Conservation (phyloP, 2,888 invertebrate species). For the Dasysyrphus tricinctus region DNA sequence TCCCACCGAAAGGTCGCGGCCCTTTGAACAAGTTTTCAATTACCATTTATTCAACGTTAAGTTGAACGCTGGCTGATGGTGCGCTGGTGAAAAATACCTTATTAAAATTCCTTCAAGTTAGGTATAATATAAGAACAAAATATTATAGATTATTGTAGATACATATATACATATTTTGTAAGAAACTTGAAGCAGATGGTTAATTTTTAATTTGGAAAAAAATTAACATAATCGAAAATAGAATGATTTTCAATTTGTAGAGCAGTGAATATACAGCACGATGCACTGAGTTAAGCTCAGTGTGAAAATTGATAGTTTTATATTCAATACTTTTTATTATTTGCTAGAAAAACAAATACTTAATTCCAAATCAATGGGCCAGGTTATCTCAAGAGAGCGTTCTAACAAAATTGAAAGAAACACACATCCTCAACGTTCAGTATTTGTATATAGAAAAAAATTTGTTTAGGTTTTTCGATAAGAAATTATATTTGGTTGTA, state of each 20-base stretch:
- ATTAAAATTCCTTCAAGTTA: background rate
- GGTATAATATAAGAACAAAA: background rate
- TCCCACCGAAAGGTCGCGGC: conserved; percentile 41
- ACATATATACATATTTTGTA: background rate
- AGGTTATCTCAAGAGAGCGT: too few relatives aligned
- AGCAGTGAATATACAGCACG: background rate
- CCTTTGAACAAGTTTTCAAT: conserved; percentile 38
- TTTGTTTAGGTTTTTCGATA: too few relatives aligned
- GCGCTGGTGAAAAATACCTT: background rate
- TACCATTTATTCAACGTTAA: conserved; percentile 5
- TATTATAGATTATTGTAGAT: too few relatives aligned
- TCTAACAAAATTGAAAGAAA: too few relatives aligned
- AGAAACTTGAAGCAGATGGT: conserved; percentile 21
- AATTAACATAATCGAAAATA: conserved; percentile 3
- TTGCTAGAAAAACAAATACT: too few relatives aligned
- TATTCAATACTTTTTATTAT: too few relatives aligned
- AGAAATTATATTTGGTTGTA: too few relatives aligned
- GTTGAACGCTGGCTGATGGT: background rate
- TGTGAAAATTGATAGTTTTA: too few relatives aligned
- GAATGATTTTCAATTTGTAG: background rate
- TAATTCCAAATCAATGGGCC: too few relatives aligned
- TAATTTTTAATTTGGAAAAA: conserved; percentile 10
- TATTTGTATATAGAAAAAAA: too few relatives aligned
- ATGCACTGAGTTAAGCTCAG: background rate
- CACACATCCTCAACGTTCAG: too few relatives aligned